These are phyloP conservation scores for Trissolcus brochymenae DNA, from an alignment of 2,888 invertebrate species.

Conservation along the genomic window DNA sequence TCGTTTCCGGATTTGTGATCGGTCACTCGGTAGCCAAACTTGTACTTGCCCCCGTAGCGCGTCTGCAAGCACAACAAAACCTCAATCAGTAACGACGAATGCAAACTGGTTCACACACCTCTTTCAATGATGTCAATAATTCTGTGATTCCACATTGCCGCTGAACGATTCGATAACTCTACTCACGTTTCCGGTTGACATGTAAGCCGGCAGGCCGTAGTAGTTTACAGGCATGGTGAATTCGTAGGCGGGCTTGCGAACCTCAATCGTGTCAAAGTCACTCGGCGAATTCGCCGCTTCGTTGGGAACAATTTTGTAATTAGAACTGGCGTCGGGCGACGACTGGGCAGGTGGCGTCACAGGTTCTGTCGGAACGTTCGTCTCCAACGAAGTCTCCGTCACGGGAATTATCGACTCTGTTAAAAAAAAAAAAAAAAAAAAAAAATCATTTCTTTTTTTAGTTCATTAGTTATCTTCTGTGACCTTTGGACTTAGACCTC, in stretches of 20 bases:
- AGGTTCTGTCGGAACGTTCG: constrained; percentile 2
- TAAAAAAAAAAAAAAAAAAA: too few relatives aligned
- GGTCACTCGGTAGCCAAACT: constrained; percentile 83
- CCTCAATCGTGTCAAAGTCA: constrained; percentile 25
- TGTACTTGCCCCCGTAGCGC: constrained; percentile 79
- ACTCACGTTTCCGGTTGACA: constrained; percentile 23
- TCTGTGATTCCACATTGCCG: not conserved
- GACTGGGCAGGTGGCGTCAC: constrained; percentile 11
- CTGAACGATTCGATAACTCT: not conserved
- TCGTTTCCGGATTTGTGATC: constrained; percentile 85
- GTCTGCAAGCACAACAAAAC: constrained; percentile 72
- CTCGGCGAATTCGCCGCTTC: constrained; percentile 7
- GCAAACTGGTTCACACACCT: not conserved
- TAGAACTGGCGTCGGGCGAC: not conserved
- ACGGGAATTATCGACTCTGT: constrained; percentile 39
- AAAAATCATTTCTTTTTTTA: too few relatives aligned
- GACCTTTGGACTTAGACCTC: not conserved
- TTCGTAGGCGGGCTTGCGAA: constrained; percentile 15
- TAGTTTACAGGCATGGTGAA: constrained; percentile 34
- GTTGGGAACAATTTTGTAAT: constrained; percentile 11
- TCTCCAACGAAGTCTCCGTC: constrained; percentile 29
- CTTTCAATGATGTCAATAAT: not conserved
- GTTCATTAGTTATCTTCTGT: not conserved
- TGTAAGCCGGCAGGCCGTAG: constrained; percentile 12
- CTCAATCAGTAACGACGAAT: not conserved